Percentiles rank a stretch among this genome's conserved stretches.
phyloP scores from a whole-genome alignment of 2,888 invertebrate genomes.

The Euplagia quadripunctaria region DNA sequence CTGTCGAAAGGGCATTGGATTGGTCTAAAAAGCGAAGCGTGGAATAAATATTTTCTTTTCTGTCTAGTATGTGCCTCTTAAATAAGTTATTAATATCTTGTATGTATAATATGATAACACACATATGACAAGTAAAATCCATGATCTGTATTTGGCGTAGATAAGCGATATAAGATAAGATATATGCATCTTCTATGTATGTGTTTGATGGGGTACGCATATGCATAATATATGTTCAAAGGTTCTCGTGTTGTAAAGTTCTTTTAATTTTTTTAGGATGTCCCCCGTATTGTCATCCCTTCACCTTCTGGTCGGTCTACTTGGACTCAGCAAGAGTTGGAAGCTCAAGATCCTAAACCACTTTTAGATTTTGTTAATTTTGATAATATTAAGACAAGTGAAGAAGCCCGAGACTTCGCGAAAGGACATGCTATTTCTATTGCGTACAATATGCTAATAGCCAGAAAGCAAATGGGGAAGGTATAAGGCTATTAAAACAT shows the following conservation, averaged over 20 bases:
- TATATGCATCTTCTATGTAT: too few species aligned
- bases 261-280: neutral
- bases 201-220: too few species aligned
- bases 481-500: neutral
- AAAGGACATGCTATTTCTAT: conserved; percentile 1
- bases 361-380: neutral
- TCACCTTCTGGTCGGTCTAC: conserved; percentile 6
- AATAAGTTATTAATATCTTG: too few species aligned
- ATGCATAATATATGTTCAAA: too few species aligned
- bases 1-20: too few species aligned
- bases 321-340: conserved; percentile 4
- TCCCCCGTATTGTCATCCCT: neutral
- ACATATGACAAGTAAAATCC: too few species aligned
- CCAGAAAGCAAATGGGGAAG: neutral
- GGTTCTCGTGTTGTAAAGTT: neutral
- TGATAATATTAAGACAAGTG: conserved; percentile 1
- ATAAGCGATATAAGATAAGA: too few species aligned
- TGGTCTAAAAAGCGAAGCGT: too few species aligned
- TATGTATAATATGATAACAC: too few species aligned
- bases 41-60: too few species aligned
- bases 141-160: too few species aligned
- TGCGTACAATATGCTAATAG: neutral
- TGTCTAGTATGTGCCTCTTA: too few species aligned
- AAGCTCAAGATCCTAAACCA: conserved; percentile 10
- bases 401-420: conserved; percentile 9